Evolutionary conservation across 2,888 invertebrate genomes (phyloP).

Genomic region (Resseliella maxima): DNA sequence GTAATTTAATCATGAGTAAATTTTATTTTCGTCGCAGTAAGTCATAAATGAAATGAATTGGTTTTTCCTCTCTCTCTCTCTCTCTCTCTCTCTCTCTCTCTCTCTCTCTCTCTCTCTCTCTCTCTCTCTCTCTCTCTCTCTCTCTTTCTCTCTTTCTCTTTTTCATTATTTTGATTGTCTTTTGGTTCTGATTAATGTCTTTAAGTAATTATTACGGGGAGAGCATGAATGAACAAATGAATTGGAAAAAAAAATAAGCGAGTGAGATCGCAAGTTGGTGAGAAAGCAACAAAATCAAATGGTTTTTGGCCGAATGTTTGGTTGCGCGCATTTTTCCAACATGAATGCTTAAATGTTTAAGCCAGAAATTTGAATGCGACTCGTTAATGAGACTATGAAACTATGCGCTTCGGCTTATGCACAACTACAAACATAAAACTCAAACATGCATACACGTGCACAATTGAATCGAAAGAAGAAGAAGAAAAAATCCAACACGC

Average conservation of each 20-base stretch:
- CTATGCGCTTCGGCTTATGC: constrained; percentile 11
- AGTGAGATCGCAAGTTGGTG: neutral
- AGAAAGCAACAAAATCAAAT: neutral
- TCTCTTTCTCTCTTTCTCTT: no score
- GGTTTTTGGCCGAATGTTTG: neutral
- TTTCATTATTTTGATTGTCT: neutral
- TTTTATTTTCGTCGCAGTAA: neutral
- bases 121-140: no score
- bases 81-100: no score
- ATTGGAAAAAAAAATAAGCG: neutral
- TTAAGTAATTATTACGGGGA: neutral
- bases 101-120: no score
- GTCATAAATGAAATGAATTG: neutral
- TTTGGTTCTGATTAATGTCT: neutral
- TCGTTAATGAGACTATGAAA: neutral
- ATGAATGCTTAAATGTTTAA: constrained; percentile 15
- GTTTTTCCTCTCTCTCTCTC: no score
- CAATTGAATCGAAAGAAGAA: no score
- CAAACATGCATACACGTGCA: neutral
- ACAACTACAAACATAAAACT: no score
- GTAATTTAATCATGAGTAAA: neutral
- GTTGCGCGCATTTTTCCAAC: constrained; percentile 1
- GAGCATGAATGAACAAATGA: no score
- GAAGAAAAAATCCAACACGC: neutral
- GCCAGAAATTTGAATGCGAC: neutral